A percentile compares a stretch with the other conserved stretches of the same genome.
Conservation (phyloP, 2,888 invertebrate genomes). For the Caenorhabditis sp. region DNA sequence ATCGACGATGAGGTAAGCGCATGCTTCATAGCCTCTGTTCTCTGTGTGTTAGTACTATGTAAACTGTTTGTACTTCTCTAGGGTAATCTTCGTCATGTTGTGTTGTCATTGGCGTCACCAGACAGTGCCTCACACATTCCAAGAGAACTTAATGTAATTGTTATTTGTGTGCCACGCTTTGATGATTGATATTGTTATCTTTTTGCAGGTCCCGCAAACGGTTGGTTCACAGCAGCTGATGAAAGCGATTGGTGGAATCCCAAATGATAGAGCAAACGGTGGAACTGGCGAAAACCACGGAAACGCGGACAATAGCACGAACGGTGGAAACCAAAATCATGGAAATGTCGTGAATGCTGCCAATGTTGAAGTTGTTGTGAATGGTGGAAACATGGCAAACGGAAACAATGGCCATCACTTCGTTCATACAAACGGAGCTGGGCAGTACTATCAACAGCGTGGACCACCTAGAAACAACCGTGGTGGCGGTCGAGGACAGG, state of each 20-base stretch:
- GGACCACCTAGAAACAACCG: background rate
- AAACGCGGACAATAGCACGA: no score
- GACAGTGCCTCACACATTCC: conserved; percentile 47
- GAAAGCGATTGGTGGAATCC: conserved; percentile 1
- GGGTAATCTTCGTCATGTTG: conserved; percentile 92
- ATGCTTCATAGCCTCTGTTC: background rate
- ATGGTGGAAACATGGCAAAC: background rate
- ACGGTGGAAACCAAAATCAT: background rate
- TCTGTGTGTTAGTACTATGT: background rate
- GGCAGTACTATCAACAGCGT: background rate
- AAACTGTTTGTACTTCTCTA: conserved; percentile 73
- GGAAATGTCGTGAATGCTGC: background rate
- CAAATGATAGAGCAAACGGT: background rate
- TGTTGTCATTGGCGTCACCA: conserved; percentile 87
- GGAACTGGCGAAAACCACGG: background rate
- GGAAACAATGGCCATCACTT: background rate
- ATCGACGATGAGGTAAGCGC: conserved; percentile 88
- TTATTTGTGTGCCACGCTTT: background rate
- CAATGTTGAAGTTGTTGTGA: background rate
- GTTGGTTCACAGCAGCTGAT: conserved; percentile 3
- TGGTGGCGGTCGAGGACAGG: background rate
- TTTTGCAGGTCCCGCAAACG: conserved; percentile 35
- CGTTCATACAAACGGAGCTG: no score
- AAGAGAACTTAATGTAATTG: conserved; percentile 57
- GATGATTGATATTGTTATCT: background rate